Base-by-base conservation (phyloP, 2,888 invertebrate genomes). In the Lasioglossum figueresi region DNA sequence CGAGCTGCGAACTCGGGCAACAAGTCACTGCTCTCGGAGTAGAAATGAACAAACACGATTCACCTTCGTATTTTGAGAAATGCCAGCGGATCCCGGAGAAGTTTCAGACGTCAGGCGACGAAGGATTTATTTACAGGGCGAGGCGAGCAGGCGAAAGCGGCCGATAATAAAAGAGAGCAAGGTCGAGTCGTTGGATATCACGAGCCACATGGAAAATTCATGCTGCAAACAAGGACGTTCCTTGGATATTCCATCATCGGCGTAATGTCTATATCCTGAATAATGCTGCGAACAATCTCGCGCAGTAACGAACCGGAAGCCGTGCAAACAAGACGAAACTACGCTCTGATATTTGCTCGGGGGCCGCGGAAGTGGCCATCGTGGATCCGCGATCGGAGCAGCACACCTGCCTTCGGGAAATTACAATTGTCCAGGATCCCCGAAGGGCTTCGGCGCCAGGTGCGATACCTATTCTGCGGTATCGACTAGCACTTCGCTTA, bases 201-300 rank as follows among this genome's bases (percentile, higher is more conserved):
- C 75, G 71, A 31, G 19, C 43, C 66, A 70, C 34, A 56, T 79
- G 79, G 79, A 79, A 79, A 73, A 86, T 86, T 80, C 68, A 84
- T 68, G 68, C 52, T 40, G 66, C 74, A 19, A 71, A 23, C 84
- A 78, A 71, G 74, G 70, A 84, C 81, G 70, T 80, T 80, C 70
- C 83, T 88, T 78, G 85, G 76, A 80, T 89, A 89, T 89, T 89
- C 89, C 82, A 89, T 88, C 85, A 79, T 27, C 56, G 43, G 70
- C 77, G 77, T 85, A 88, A 87, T 85, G 89, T 87, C 85, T 78
- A 80, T 82, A 82, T 85, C 74, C 82, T 83, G 88, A 89, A 89
- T 89, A 89, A 89, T 89, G 83, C 76, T 76, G 82, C 40, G 80
- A 79, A 83, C 85, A 88, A 86, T 89, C 89, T 84, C 77, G 70